phyloP scores from a whole-genome alignment of 2,888 invertebrate genomes.

The Cerastoderma edule region DNA sequence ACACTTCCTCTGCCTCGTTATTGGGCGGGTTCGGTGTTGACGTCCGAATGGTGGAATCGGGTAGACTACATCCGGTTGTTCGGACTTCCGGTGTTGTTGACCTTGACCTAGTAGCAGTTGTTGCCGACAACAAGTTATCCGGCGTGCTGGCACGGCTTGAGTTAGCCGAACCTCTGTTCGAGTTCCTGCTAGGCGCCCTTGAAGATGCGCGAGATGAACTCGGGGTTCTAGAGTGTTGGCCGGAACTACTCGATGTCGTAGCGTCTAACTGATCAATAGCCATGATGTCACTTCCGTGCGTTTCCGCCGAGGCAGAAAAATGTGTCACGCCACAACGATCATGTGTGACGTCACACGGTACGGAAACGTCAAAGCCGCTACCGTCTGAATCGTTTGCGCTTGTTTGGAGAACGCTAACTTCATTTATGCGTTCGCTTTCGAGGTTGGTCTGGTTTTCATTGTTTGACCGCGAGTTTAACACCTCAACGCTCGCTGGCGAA shows the following conservation, averaged over 20 bases:
- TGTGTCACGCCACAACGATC: too few relatives aligned
- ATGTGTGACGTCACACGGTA: too few relatives aligned
- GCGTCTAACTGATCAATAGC: too few relatives aligned
- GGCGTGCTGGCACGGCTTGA: slow-evolving; percentile 15
- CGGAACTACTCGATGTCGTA: too few relatives aligned
- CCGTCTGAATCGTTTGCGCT: slow-evolving; percentile 9
- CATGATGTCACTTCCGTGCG: too few relatives aligned
- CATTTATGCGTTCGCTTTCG: slow-evolving; percentile 44
- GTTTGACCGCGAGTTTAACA: slow-evolving; percentile 41
- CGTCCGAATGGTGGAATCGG: not conserved
- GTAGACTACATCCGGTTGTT: not conserved
- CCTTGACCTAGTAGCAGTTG: not conserved
- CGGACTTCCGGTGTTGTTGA: not conserved
- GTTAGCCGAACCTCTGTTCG: slow-evolving; percentile 1
- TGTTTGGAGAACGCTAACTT: slow-evolving; percentile 18
- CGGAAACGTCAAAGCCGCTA: too few relatives aligned
- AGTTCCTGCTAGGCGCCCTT: not conserved
- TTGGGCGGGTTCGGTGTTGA: slow-evolving; percentile 15
- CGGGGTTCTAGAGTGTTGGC: too few relatives aligned
- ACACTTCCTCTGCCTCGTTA: too few relatives aligned
- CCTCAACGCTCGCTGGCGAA: slow-evolving; percentile 49
- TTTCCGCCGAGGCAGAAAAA: too few relatives aligned
- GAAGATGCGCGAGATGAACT: not conserved
- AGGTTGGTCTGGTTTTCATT: slow-evolving; percentile 18
- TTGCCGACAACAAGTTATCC: slow-evolving; percentile 17